Evolutionary conservation across 2,797 vertebrate genomes (phyloP).

Genomic region (Acanthurus lineatus): DNA sequence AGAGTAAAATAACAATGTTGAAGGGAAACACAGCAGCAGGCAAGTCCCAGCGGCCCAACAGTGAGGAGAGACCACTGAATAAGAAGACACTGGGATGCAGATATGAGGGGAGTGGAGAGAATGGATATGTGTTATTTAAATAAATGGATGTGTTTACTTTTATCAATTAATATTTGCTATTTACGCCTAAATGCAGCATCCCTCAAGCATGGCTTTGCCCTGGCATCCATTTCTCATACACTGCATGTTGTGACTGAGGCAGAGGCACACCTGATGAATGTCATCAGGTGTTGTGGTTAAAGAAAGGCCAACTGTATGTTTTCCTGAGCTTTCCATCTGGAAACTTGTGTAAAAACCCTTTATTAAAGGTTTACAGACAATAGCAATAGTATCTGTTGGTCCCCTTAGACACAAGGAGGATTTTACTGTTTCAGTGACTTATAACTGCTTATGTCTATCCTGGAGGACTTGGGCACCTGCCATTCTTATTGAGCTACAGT

Average conservation of each 20-base stretch:
- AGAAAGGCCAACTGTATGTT: not conserved
- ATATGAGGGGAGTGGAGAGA: not conserved
- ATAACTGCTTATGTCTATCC: not conserved
- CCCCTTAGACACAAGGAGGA: not conserved
- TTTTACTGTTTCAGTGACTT: not conserved
- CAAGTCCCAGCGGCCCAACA: conserved; percentile 80
- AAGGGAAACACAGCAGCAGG: conserved; percentile 84
- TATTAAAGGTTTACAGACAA: not conserved
- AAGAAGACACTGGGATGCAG: conserved; percentile 78
- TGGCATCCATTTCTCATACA: not conserved
- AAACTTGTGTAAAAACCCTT: not conserved
- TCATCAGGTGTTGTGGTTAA: not conserved
- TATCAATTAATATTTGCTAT: too few species aligned
- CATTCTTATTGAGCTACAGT: not conserved
- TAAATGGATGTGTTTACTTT: too few species aligned
- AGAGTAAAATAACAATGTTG: conserved; percentile 81
- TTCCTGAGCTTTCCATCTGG: not conserved
- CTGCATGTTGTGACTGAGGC: not conserved
- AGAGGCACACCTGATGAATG: not conserved
- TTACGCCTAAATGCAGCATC: too few species aligned
- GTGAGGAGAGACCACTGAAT: conserved; percentile 72
- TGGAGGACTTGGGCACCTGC: not conserved
- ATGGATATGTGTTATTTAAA: too few species aligned
- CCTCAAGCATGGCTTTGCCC: not conserved
- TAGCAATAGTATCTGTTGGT: not conserved